Base-by-base conservation (phyloP, 2,113 vertebrate genomes). In the Percina caprodes region DNA sequence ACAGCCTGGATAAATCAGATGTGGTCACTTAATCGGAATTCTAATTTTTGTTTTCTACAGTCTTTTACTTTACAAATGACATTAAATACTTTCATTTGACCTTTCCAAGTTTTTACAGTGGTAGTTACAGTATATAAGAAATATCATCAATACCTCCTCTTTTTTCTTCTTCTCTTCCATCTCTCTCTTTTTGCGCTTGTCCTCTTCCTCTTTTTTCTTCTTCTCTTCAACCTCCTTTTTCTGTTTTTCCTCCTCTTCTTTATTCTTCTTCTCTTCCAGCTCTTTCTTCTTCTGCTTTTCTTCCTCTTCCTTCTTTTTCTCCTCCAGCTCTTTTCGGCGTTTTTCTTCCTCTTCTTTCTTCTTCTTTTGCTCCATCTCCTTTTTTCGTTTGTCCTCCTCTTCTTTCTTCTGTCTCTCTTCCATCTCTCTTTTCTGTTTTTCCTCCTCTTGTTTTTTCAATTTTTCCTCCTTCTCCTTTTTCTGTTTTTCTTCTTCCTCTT, bases 91-190 rank as follows among this genome's bases (percentile, higher is more conserved):
- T 54, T 33, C 3, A 23, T 73, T 59, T 12, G 6, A 33, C 24
- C 3, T 48, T 45, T 75, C 33, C 61, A 70, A 19, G 42, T 13
- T 63, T 66, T 73, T 66, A 18, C 63, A 68, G 63, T 39, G 52
- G 4, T 3, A 59, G 35, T n/a, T 66, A 42, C 39, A 42, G 39
- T 42, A 26, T 66, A 12, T 21, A 46, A 23, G 42, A 51, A 51
- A 63, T 63, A 12, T 69, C 26, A 74, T 30, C 26, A 62, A 15
- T 86, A 91, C 91, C 88, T 93, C 89, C 24, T 88, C 89, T 84
- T 86, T 92, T 58, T 80, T 88, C 45, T 67, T 80, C 4, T 81
- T 69, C 6, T 59, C 66, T 16, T 89, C 78, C 1, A 70, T 24
- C 35, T 72, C 80, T 15, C 62, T 52, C n/a, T 65, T 86, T 16